phyloP scores from a whole-genome alignment of 2,888 invertebrate species.

The Lydus trimaculatus region DNA sequence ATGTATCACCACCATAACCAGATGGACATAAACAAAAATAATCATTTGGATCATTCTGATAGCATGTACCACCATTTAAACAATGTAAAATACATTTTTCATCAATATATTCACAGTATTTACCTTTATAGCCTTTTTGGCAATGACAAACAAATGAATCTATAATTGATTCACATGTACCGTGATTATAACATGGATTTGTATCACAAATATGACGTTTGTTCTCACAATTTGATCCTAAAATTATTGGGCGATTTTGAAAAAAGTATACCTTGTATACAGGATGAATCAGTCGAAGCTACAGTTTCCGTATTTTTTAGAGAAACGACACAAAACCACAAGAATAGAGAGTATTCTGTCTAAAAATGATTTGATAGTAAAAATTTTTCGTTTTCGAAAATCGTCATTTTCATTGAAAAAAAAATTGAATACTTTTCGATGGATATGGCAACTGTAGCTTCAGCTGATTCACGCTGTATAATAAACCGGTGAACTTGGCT shows the following conservation, averaged over 20 bases:
- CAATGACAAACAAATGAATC: constrained; percentile 60
- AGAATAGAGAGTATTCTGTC: too few relatives aligned
- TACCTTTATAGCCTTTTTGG: constrained; percentile 61
- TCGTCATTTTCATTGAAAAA: too few relatives aligned
- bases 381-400: too few relatives aligned
- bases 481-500: not conserved
- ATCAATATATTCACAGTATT: constrained; percentile 61
- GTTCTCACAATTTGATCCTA: constrained; percentile 65
- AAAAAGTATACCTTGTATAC: too few relatives aligned
- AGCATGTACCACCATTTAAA: constrained; percentile 63
- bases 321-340: too few relatives aligned
- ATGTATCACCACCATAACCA: constrained; percentile 54
- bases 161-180: constrained; percentile 57
- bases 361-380: too few relatives aligned
- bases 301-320: too few relatives aligned
- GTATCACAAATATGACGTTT: constrained; percentile 62
- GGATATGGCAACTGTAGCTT: too few relatives aligned
- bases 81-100: constrained; percentile 59
- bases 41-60: constrained; percentile 57
- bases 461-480: too few relatives aligned
- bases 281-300: too few relatives aligned
- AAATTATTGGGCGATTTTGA: too few relatives aligned
- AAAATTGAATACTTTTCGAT: too few relatives aligned
- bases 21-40: constrained; percentile 59
- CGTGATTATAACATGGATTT: constrained; percentile 66